Conservation (phyloP, 2,888 invertebrate genomes). For the Allygus modestus region DNA sequence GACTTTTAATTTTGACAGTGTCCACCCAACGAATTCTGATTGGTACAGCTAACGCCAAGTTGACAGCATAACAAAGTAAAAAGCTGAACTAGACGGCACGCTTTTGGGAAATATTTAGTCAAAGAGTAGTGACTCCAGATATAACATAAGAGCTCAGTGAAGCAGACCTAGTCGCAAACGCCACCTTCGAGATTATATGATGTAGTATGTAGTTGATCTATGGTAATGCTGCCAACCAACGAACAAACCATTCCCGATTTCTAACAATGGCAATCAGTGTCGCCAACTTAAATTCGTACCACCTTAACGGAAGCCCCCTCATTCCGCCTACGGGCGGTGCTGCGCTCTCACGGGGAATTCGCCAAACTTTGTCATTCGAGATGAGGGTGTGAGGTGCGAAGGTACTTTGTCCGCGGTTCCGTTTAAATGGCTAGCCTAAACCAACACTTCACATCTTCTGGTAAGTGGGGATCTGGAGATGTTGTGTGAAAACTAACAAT, state of each 20-base stretch:
- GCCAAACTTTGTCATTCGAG: constrained; percentile 42
- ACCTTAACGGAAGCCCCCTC: constrained; percentile 17
- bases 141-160: no score
- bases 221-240: no score
- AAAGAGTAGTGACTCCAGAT: no score
- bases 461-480: constrained; percentile 18
- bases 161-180: no score
- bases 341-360: constrained; percentile 26
- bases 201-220: no score
- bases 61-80: no score
- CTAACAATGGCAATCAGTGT: constrained; percentile 11
- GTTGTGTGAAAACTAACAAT: neutral
- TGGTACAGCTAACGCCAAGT: no score
- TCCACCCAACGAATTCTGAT: no score
- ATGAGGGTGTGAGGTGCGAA: constrained; percentile 51
- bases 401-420: constrained; percentile 8
- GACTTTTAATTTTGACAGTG: no score
- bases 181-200: no score
- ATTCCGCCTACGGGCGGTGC: constrained; percentile 25
- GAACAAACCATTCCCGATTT: neutral
- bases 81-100: no score
- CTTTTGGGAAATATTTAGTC: no score
- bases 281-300: neutral
- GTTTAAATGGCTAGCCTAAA: constrained; percentile 52
- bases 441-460: constrained; percentile 55